Evolutionary conservation across 2,113 vertebrate genomes (phyloP).

Genomic region (Puntigrus tetrazona): DNA sequence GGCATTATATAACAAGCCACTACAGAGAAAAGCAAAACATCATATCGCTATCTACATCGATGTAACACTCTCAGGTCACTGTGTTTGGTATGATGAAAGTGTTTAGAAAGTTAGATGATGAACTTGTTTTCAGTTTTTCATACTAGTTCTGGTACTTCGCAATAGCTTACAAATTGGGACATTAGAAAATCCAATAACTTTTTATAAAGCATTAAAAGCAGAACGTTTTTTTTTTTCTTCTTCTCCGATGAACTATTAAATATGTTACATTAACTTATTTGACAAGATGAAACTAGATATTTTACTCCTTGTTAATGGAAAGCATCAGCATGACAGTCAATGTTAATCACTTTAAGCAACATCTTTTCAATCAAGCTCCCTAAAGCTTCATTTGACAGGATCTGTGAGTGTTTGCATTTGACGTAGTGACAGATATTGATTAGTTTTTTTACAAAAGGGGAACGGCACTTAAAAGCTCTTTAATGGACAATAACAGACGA

Average conservation of each 20-base stretch:
- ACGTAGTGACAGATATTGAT: conserved; percentile 41
- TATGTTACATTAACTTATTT: not conserved
- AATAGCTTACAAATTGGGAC: not conserved
- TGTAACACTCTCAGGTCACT: not conserved
- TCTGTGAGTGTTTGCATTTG: not conserved
- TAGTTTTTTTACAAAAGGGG: conserved; percentile 30
- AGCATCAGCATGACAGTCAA: not conserved
- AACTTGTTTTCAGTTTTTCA: not conserved
- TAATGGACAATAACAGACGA: conserved; percentile 53
- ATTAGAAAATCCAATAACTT: not conserved
- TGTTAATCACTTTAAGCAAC: not conserved
- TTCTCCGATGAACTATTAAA: not conserved
- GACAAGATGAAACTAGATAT: no score
- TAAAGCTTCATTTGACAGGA: not conserved
- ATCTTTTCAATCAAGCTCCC: conserved; percentile 6
- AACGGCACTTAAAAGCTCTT: conserved; percentile 45
- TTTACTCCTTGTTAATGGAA: no score
- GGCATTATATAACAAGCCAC: conserved; percentile 59
- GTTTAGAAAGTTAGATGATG: not conserved
- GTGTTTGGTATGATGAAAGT: not conserved
- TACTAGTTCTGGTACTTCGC: not conserved
- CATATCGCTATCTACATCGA: not conserved
- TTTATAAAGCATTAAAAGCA: not conserved
- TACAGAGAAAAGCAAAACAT: conserved; percentile 36
- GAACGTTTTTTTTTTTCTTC: not conserved